A percentile compares a stretch with the other conserved stretches of the same genome.
Evolutionary conservation across 2,888 invertebrate species (phyloP).

Genomic region (Pyrochroa serraticornis): DNA sequence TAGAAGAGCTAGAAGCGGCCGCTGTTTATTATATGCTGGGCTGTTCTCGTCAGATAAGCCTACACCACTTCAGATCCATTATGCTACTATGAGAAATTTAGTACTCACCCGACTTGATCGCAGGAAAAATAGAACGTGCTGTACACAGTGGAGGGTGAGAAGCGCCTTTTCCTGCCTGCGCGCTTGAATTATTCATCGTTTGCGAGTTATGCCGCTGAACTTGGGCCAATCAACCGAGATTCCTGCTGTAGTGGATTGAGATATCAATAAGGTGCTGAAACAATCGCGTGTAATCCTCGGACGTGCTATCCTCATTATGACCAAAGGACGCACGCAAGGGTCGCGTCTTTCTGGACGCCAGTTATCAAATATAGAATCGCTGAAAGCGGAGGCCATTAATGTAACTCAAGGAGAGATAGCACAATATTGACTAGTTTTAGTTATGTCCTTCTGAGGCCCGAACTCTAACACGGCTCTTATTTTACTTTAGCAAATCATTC

Average conservation of each 20-base stretch:
- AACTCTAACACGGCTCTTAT: no score
- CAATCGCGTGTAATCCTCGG: conserved; percentile 33
- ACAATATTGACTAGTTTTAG: no score
- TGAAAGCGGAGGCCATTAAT: conserved; percentile 14
- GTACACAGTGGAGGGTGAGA: conserved; percentile 38
- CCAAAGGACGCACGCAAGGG: conserved; percentile 27
- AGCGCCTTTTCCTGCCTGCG: conserved; percentile 38
- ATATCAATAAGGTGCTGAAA: conserved; percentile 36
- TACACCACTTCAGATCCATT: conserved; percentile 46
- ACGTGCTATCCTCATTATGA: conserved; percentile 29
- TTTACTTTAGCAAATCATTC: no score
- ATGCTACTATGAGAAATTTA: conserved; percentile 46
- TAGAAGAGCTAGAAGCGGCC: conserved; percentile 33
- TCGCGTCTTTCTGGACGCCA: conserved; percentile 11
- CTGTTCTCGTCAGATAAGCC: conserved; percentile 48
- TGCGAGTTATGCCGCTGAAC: conserved; percentile 38
- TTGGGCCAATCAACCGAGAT: conserved; percentile 37
- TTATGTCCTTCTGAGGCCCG: no score
- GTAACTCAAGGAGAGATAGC: background rate
- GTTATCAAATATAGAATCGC: conserved; percentile 24
- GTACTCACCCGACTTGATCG: conserved; percentile 42
- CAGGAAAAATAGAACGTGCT: conserved; percentile 45
- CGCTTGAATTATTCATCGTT: conserved; percentile 44
- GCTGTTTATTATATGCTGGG: conserved; percentile 45
- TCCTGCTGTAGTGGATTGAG: conserved; percentile 32